Evolutionary conservation across 2,888 invertebrate genomes (phyloP), one percentile per base, ranked within the genome.

Genomic region (Noctua fimbriata): DNA sequence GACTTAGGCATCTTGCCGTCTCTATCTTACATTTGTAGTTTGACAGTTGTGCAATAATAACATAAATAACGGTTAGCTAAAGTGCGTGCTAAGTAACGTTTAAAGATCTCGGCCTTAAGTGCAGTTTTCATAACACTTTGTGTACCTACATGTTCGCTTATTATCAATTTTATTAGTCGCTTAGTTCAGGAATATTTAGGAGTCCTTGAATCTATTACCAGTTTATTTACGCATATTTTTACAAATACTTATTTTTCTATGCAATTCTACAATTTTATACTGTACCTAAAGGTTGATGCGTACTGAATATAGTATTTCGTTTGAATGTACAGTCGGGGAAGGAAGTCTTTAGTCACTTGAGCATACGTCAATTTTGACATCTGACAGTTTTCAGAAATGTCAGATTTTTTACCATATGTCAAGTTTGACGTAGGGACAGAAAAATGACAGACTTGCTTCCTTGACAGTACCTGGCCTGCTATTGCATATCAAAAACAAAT

Each of bases 201-300:
- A 60, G 47, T 79, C 58, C 65, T 75, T 75, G 32, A 69, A 72
- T 18, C 44, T 70, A 58, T 79, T 76, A 67, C 52, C 21, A 55
- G 79, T 75, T 88, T 74, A 86, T 88, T 89, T 84, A 82, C 36
- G 78, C 82, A 81, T 84, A 87, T 81, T 86, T 79, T 87, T 78
- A 89, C 74, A 84, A 76, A 85, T 79, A 83, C 66, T 88, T 90
- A 90, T 88, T 90, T 89, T 90, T 87, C 87, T 89, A 90, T 79
- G 77, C 82, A 69, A 79, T 44, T 90, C 73, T 89, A 90, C 89
- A 89, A 84, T 84, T 88, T 88, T 89, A 80, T 90, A 89, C 79
- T 81, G 67, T 85, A 67, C 70, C 55, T 72, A 70, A 75, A 28
- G 65, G 67, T 76, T 49, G 72, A 58, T 72, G 85, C 72, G 63